Evolutionary conservation across 2,888 invertebrate genomes (phyloP).

Genomic region (Onchidella celtica): DNA sequence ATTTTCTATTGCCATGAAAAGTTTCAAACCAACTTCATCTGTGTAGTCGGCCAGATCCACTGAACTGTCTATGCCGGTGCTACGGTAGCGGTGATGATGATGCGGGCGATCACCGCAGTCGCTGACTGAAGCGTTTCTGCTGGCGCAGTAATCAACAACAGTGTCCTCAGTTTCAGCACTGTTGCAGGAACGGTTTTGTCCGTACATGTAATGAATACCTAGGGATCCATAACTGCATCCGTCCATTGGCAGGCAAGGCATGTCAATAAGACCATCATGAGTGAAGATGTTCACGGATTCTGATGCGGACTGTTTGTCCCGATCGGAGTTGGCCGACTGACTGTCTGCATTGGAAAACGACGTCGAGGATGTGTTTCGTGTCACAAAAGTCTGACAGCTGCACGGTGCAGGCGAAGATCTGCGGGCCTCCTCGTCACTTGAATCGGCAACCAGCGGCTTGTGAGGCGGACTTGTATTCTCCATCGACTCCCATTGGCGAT

Average conservation of each 20-base stretch:
- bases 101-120: no score
- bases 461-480: slow-evolving; percentile 14
- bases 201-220: not conserved
- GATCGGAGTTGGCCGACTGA: not conserved
- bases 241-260: not conserved
- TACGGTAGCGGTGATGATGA: not conserved
- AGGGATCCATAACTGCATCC: no score
- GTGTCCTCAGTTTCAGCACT: not conserved
- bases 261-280: not conserved
- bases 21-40: not conserved
- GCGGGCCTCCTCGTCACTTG: not conserved
- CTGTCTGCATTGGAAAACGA: slow-evolving; percentile 6
- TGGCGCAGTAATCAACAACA: not conserved
- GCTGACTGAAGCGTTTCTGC: not conserved
- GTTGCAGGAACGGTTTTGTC: not conserved
- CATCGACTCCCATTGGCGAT: not conserved
- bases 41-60: no score
- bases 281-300: not conserved
- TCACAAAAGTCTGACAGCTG: slow-evolving; percentile 5
- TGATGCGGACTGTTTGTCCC: not conserved
- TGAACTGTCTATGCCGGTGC: not conserved
- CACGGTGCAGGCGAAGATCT: no score
- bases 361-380: not conserved
- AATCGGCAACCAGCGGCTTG: not conserved
- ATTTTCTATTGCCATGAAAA: not conserved